These are phyloP conservation scores for Eulimnadia texana DNA, from an alignment of 1,140 invertebrate species.

Conservation along the genomic window DNA sequence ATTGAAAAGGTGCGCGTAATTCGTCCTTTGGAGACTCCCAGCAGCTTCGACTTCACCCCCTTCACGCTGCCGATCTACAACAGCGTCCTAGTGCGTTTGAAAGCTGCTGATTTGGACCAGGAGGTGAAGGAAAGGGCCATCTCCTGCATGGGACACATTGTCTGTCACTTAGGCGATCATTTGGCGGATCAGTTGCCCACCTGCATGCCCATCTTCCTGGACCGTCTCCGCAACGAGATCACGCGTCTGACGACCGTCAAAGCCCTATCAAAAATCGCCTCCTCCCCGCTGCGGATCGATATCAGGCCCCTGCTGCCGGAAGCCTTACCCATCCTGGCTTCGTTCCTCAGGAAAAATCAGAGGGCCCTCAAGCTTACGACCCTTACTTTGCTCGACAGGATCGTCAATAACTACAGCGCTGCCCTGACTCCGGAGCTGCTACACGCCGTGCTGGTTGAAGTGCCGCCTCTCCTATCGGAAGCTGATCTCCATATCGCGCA, in stretches of 20 bases:
- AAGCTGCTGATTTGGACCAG: constrained; percentile 93
- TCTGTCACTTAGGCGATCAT: constrained; percentile 78
- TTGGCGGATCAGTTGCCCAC: constrained; percentile 55
- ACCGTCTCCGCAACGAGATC: constrained; percentile 89
- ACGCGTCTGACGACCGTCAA: constrained; percentile 91
- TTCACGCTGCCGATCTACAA: constrained; percentile 69
- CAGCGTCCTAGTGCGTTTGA: constrained; percentile 68
- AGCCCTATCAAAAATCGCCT: constrained; percentile 83
- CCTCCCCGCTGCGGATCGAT: constrained; percentile 74
- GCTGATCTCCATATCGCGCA: constrained; percentile 92
- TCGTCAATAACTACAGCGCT: constrained; percentile 66
- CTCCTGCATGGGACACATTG: constrained; percentile 89
- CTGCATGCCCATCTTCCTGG: constrained; percentile 86
- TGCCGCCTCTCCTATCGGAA: constrained; percentile 80
- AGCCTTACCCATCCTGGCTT: constrained; percentile 77
- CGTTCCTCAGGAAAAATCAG: constrained; percentile 94
- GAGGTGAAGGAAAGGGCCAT: constrained; percentile 97
- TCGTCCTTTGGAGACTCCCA: constrained; percentile 29
- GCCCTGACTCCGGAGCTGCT: constrained; percentile 30
- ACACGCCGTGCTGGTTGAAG: constrained; percentile 51
- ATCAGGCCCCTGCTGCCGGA: constrained; percentile 71
- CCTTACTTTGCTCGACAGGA: constrained; percentile 72
- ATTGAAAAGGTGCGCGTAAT: constrained; percentile 14
- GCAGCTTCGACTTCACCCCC: constrained; percentile 56
- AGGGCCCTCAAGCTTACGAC: constrained; percentile 84